Base-by-base conservation (phyloP, 2,888 invertebrate genomes). In the Clunio marinus region DNA sequence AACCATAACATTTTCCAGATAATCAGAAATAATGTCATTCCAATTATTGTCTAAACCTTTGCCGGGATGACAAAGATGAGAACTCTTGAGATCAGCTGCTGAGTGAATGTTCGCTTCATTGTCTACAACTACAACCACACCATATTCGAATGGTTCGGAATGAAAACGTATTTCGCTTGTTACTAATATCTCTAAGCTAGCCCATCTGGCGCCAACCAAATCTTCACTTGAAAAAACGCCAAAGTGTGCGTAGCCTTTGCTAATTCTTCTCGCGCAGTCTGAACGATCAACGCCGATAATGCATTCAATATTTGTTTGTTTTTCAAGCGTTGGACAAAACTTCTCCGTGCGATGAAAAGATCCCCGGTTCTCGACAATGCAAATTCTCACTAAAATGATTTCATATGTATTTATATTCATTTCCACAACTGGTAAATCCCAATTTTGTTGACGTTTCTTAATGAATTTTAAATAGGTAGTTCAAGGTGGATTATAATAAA, bases 151-250 rank as follows among this genome's bases (percentile, higher is more conserved):
- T 10, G 79, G 75, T 55, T 81, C 81, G 32, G 58, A 5, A 69
- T 81, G 80, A 27, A 82, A 80, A 69, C 85, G 79, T 41, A 90
- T 74, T 74, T 90, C 88, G 72, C 86, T 86, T 2, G 88, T 87
- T 69, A 90, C 84, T 62, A 89, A 78, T 37, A 90, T 82, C 70
- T 88, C 85, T 0, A 85, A 80, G 69, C 83, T 80, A 0, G 85
- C 84, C 83, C 88, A 88, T 68, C 84, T 82, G 0, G 88, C 86
- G 0, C 88, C 86, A 3, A 93, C 83, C 73, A 94, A 83, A 77
- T 94, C 93, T 75, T 94, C 93, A 0, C 94, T 88, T 66, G 88
- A 88, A 73, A 93, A 85, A 10, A 91, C 87, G 0, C 91, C 88
- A 74, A 95, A 88, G 77, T 96, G 94, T 0, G 89, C 94, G 1